phyloP scores from a whole-genome alignment of 2,113 vertebrate species.

The Boulengeromyrus knoepffleri region DNA sequence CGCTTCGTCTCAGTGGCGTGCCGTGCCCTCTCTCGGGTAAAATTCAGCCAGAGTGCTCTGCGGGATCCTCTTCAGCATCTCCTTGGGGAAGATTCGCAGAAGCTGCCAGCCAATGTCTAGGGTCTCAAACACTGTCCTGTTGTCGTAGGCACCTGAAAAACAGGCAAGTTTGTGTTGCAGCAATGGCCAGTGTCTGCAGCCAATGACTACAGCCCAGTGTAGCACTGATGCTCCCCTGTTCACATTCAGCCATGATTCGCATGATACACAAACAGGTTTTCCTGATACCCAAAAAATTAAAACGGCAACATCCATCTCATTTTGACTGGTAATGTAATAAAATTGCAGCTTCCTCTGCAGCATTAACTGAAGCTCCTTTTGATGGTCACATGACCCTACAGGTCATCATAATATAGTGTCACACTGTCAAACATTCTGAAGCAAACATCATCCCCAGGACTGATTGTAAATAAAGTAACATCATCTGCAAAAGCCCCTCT shows the following conservation, averaged over 20 bases:
- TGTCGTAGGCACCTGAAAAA: conserved; percentile 78
- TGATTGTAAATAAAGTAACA: not conserved
- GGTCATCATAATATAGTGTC: not conserved
- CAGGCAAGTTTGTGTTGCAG: not conserved
- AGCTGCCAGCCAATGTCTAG: conserved; percentile 98
- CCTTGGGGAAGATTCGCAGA: conserved; percentile 95
- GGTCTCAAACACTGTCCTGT: conserved; percentile 89
- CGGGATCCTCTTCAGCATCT: conserved; percentile 97
- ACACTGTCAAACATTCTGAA: not conserved
- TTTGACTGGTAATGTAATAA: not conserved
- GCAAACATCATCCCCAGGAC: conserved; percentile 6
- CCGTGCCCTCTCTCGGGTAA: conserved; percentile 72
- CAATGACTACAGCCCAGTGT: not conserved
- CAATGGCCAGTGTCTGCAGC: not conserved
- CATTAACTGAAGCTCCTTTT: not conserved
- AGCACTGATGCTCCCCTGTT: not conserved
- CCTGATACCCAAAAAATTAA: not conserved
- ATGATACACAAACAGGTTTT: not conserved
- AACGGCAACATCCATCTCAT: not conserved
- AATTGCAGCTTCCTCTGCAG: not conserved
- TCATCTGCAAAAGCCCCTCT: not conserved
- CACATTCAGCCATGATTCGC: not conserved
- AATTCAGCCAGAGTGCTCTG: conserved; percentile 90
- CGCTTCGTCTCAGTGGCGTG: conserved; percentile 48
- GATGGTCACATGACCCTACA: not conserved